Conservation (phyloP, 2,888 invertebrate genomes). For the Helleia helle region DNA sequence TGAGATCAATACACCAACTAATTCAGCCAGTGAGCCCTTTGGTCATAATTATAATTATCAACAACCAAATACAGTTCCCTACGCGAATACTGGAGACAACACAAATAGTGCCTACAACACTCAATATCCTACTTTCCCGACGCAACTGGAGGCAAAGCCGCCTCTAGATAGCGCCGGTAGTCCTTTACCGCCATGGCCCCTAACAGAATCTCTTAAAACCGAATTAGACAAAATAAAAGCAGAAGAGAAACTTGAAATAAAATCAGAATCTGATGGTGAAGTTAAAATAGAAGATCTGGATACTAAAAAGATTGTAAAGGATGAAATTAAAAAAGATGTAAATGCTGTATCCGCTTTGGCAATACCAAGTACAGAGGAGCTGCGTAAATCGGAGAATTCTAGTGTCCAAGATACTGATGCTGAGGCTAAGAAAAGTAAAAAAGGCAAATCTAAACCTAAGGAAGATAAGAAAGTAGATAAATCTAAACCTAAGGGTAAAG, state of each 20-base stretch:
- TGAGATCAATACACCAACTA: constrained; percentile 31
- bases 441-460: constrained; percentile 40
- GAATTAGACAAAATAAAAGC: constrained; percentile 58
- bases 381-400: background rate
- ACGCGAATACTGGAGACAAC: constrained; percentile 34
- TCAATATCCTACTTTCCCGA: constrained; percentile 42
- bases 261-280: constrained; percentile 70
- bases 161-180: constrained; percentile 54
- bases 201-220: constrained; percentile 53
- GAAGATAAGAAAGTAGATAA: constrained; percentile 43
- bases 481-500: constrained; percentile 44
- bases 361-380: background rate
- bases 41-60: constrained; percentile 40
- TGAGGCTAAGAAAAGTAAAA: constrained; percentile 27
- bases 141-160: constrained; percentile 52
- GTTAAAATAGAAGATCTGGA: constrained; percentile 67
- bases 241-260: constrained; percentile 59
- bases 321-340: constrained; percentile 40
- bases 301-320: constrained; percentile 60
- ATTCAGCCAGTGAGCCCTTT: constrained; percentile 32
- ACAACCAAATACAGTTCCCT: constrained; percentile 35
- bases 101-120: constrained; percentile 38
- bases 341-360: constrained; percentile 23
- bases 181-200: constrained; percentile 56
- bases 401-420: constrained; percentile 8